Evolutionary conservation across 35 echinoderm and acorn worm species (phyloP).

Genomic region (Holothuria glaberrima): DNA sequence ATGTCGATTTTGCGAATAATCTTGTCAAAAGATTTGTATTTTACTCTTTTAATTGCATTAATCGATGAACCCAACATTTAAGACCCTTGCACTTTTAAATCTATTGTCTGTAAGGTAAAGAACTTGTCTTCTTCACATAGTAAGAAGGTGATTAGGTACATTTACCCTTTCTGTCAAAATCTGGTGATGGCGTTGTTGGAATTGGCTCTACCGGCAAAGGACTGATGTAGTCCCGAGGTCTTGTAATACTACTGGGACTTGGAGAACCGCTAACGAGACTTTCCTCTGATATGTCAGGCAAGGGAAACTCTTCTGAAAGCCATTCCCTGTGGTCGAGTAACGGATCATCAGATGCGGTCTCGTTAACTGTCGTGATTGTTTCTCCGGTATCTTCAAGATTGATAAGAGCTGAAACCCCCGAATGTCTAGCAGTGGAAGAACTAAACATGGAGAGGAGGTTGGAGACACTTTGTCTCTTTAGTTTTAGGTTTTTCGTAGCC

Average conservation of each 20-base stretch:
- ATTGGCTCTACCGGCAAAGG: slow-evolving; percentile 23
- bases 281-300: slow-evolving; percentile 88
- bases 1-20: no score
- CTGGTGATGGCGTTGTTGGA: slow-evolving; percentile 12
- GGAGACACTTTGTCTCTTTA: slow-evolving; percentile 76
- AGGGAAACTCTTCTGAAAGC: slow-evolving; percentile 84
- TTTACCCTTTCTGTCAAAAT: not conserved
- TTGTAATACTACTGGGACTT: slow-evolving; percentile 10
- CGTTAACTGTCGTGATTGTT: slow-evolving; percentile 1
- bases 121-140: no score
- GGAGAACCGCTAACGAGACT: slow-evolving; percentile 33
- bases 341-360: slow-evolving; percentile 22
- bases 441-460: slow-evolving; percentile 98
- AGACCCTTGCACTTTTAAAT: no score
- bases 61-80: no score
- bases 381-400: slow-evolving; percentile 92
- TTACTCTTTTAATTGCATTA: no score
- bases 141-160: not conserved
- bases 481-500: slow-evolving; percentile 47
- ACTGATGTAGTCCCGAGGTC: not conserved
- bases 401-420: slow-evolving; percentile 77
- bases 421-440: slow-evolving; percentile 68
- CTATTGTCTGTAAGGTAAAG: no score
- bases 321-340: slow-evolving; percentile 60
- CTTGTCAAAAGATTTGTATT: no score